Base-by-base conservation (phyloP, 2,888 invertebrate genomes). In the Apodemia zela region DNA sequence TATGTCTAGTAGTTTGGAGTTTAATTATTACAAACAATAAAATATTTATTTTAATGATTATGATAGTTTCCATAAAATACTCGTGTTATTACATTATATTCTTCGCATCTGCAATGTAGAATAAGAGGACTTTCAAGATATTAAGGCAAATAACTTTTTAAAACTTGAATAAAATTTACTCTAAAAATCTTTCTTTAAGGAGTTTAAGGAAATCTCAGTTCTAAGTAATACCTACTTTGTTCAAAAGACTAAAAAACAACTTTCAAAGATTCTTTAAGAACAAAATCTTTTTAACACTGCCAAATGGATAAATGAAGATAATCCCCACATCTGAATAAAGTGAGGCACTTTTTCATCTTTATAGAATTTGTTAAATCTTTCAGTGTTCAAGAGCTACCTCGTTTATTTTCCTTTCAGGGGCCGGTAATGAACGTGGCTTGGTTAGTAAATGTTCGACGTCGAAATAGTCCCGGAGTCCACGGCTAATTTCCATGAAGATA, bases 371-470 rank as follows among this genome's bases (percentile, higher is more conserved):
- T 73, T 74, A 73, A 75, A 71, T 77, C 73, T 75, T 75, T 73
- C 68, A 69, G 69, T 69, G 72, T 77, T 78, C 68, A 67, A 71
- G 71, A 71, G 72, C 70, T 65, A 67, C 67, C 73, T 73, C 73
- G 72, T 77, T 80, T 79, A 76, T 79, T 79, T 77, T 75, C 73
- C 71, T 72, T 70, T 73, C 66, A 75, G 77, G 72, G 69, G 72
- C 69, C 68, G 69, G 72, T 80, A 77, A 79, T 81, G 80, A 79
- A 80, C 74, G 77, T 72, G 73, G 73, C 64, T 59, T 73, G 54
- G 47, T 38, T 61, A 61, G 68, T 65, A 63, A 68, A 63, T 67
- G 63, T 66, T 63, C 63, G 60, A 64, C 61, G 51, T 49, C 61
- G 61, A 63, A 61, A 60, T 54, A 54, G 54, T 25, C 60, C 33